Evolutionary conservation across 1,140 invertebrate species (phyloP), one percentile per base, ranked within the genome.

Genomic region (Eufriesea mexicana): DNA sequence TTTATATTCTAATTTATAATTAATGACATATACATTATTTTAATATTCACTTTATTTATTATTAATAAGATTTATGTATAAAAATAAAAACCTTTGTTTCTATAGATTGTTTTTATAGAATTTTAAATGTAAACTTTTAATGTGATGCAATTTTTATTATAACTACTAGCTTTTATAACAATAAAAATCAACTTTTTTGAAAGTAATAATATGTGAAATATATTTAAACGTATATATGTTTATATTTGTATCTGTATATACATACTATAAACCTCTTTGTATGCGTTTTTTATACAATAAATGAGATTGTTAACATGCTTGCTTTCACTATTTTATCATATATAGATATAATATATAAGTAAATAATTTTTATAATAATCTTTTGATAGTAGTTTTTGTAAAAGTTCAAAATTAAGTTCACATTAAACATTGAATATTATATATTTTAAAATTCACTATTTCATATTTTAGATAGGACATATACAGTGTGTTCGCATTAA

Each of bases 251-350:
- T 68, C 25, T 68, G 59, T 47, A 54, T 45, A 28, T 59, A 49
- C 23, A 70, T 49, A 45, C 6, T 16, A 47, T 28, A 61, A 23
- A 77, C n/a, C n/a, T 18, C 47, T 66, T 71, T 70, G 25, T 49
- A 71, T 42, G 49, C 18, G 12, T 45, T 77, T 47, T 59, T 71
- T 79, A 14, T 49, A 79, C 74, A 74, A 62, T 81, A 67, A 75
- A 66, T 64, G 20, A 25, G 23, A n/a, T n/a, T n/a, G n/a, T n/a
- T n/a, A n/a, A n/a, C 2, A 64, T 54, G 8, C 8, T 28, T 42
- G 10, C 18, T 75, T 62, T 7, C 23, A 74, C 59, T 59, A 28
- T 73, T 59, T 59, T 10, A n/a, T 55, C 4, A 16, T 47, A 47
- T 75, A 14, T 45, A 45, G 9, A 12, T 68, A 25, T 47, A 47